A percentile compares a stretch with the other conserved stretches of the same genome.
These are phyloP conservation scores for Hesperia comma DNA, from an alignment of 2,888 invertebrate species.

Conservation along the genomic window DNA sequence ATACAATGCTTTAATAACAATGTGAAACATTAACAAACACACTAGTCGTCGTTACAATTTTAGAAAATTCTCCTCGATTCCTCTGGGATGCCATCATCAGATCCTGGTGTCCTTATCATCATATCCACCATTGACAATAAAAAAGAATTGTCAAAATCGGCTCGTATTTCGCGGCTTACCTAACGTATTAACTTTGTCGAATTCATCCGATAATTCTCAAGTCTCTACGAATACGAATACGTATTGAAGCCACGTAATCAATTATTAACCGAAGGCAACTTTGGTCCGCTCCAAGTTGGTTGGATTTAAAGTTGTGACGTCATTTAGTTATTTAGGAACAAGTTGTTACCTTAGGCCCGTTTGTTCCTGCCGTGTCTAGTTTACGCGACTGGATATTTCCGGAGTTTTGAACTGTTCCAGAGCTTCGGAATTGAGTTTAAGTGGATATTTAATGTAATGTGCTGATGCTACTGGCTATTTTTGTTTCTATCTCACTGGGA, in stretches of 20 bases:
- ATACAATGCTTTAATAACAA: too few species aligned
- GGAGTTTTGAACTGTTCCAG: slow-evolving; percentile 16
- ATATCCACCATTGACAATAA: too few species aligned
- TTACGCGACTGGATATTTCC: slow-evolving; percentile 30
- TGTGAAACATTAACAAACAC: too few species aligned
- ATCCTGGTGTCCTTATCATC: too few species aligned
- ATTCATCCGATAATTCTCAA: too few species aligned
- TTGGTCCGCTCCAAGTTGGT: slow-evolving; percentile 64
- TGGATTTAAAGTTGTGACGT: slow-evolving; percentile 71
- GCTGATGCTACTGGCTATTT: background rate
- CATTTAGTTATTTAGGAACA: slow-evolving; percentile 67
- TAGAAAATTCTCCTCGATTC: too few species aligned
- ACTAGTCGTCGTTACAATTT: too few species aligned
- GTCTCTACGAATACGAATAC: slow-evolving; percentile 42
- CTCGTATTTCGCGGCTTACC: too few species aligned
- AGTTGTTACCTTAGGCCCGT: slow-evolving; percentile 50
- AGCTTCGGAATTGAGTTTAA: background rate
- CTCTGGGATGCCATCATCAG: too few species aligned
- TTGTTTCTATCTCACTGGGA: background rate
- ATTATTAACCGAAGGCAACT: slow-evolving; percentile 74
- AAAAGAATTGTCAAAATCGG: too few species aligned
- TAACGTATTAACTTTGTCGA: too few species aligned
- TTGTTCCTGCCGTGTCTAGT: slow-evolving; percentile 43
- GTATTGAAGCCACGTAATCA: slow-evolving; percentile 60
- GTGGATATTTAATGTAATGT: background rate